These are phyloP conservation scores for Troides helena DNA, from an alignment of 2,888 invertebrate genomes.

Conservation along the genomic window DNA sequence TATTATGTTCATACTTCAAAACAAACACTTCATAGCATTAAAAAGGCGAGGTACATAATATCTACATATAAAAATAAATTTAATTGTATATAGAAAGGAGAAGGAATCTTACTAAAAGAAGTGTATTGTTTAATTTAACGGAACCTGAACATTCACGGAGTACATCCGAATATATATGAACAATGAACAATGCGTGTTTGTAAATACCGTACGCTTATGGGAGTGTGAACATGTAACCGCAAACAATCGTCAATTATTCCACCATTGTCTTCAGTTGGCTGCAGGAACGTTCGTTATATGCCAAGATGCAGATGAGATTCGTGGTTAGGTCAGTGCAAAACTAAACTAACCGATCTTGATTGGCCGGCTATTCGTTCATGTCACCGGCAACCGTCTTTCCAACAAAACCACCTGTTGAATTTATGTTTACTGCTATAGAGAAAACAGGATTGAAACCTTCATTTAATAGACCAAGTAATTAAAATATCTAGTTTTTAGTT, in stretches of 20 bases:
- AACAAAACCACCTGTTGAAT: background rate
- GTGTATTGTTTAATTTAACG: background rate
- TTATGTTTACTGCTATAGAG: too few relatives aligned
- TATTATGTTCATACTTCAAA: too few relatives aligned
- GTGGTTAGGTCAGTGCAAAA: slow-evolving; percentile 5
- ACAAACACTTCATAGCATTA: too few relatives aligned
- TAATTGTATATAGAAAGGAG: too few relatives aligned
- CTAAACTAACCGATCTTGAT: slow-evolving; percentile 3
- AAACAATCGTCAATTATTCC: slow-evolving; percentile 8
- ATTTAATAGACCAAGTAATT: too few relatives aligned
- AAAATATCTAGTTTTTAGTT: too few relatives aligned
- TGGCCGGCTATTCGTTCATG: background rate
- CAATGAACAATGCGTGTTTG: background rate
- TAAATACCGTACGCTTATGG: background rate
- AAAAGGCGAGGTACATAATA: too few relatives aligned
- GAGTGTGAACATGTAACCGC: slow-evolving; percentile 2
- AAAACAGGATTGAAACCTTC: too few relatives aligned
- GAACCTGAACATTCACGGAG: background rate
- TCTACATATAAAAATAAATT: too few relatives aligned
- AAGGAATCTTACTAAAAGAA: too few relatives aligned
- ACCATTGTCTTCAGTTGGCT: slow-evolving; percentile 14
- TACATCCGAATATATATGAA: background rate
- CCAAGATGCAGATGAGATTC: slow-evolving; percentile 7
- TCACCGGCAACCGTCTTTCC: background rate
- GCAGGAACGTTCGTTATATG: slow-evolving; percentile 1